Evolutionary conservation across 2,888 invertebrate genomes (phyloP).

Genomic region (Drosophila formosana): DNA sequence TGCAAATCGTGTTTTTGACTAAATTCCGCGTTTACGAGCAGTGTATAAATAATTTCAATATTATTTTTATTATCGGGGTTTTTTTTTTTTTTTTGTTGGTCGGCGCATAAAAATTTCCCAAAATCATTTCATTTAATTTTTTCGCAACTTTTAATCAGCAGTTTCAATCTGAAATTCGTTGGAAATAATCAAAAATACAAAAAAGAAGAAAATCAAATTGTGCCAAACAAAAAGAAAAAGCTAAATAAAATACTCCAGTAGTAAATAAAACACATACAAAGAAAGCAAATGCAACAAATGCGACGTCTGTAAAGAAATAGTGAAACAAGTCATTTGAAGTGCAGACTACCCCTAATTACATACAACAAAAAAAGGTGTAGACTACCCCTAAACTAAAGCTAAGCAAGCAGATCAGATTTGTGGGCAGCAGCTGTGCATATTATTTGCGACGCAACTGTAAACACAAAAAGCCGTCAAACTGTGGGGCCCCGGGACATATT

Average conservation of each 20-base stretch:
- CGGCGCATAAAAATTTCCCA: not conserved
- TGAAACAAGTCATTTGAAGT: conserved; percentile 25
- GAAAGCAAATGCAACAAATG: conserved; percentile 46
- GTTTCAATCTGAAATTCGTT: conserved; percentile 33
- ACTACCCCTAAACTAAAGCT: conserved; percentile 19
- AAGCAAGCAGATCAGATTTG: conserved; percentile 18
- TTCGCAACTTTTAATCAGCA: conserved; percentile 1
- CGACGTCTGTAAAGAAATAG: conserved; percentile 31
- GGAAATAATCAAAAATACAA: conserved; percentile 25
- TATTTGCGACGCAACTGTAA: conserved; percentile 73
- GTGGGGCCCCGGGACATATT: conserved; percentile 98
- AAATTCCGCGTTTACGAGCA: conserved; percentile 19
- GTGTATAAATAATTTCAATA: conserved; percentile 13
- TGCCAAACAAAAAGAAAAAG: conserved; percentile 74
- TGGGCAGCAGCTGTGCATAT: conserved; percentile 51
- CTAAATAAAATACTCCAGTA: conserved; percentile 43
- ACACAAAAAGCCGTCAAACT: conserved; percentile 92
- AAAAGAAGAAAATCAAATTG: conserved; percentile 48
- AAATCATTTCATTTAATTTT: conserved; percentile 1
- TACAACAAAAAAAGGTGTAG: conserved; percentile 20
- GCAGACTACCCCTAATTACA: conserved; percentile 38
- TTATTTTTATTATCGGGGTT: conserved; percentile 4
- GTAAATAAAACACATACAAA: conserved; percentile 16
- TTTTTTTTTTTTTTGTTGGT: not conserved
- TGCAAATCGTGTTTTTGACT: conserved; percentile 14